Conservation (phyloP, 2,797 vertebrate genomes). For the Mormyrus hasselquistii region DNA sequence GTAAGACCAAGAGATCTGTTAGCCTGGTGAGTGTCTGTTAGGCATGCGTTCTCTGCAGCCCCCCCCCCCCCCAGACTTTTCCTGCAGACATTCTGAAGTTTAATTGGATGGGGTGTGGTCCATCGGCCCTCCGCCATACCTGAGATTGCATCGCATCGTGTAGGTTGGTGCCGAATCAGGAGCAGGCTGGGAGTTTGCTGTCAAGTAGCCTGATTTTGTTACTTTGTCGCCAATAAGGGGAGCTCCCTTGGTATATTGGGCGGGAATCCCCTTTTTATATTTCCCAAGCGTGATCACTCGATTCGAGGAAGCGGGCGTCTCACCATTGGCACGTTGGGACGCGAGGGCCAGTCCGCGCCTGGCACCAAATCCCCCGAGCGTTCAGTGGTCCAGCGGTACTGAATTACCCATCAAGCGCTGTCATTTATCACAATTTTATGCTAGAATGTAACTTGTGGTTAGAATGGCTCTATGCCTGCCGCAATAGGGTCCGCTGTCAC, state of each 20-base stretch:
- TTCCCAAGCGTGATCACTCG: not conserved
- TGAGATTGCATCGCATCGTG: not conserved
- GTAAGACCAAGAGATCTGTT: not conserved
- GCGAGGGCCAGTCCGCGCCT: not conserved
- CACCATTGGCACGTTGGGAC: not conserved
- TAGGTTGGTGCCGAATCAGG: not conserved
- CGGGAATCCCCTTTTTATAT: not conserved
- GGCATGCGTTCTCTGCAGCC: not conserved
- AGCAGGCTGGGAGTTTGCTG: not conserved
- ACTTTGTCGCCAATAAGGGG: not conserved
- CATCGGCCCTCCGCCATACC: not conserved
- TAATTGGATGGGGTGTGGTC: not conserved
- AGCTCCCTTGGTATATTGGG: not conserved
- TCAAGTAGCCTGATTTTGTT: not conserved
- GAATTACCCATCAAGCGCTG: not conserved
- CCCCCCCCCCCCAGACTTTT: not conserved
- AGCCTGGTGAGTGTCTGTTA: not conserved
- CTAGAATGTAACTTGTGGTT: not conserved
- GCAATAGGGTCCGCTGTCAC: not conserved
- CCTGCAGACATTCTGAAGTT: not conserved
- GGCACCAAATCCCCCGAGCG: not conserved
- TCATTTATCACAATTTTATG: not conserved
- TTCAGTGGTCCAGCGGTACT: not conserved
- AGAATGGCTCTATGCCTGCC: not conserved
- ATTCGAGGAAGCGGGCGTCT: not conserved